Base-by-base conservation (phyloP, 2,797 vertebrate genomes). In the Falco cherrug region DNA sequence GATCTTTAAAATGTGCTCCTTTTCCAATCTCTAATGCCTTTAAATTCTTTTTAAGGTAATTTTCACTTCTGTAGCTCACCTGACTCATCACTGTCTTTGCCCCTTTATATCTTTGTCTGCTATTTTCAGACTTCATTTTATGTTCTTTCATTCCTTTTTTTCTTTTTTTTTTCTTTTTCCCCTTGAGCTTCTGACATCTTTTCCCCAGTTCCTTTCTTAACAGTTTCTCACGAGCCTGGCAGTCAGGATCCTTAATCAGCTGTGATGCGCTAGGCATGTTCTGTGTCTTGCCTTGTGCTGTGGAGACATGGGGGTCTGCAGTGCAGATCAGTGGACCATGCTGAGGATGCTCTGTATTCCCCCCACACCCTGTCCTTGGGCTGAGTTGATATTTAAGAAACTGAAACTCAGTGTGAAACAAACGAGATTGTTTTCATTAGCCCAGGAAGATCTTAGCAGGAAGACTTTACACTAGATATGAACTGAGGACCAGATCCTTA, bases 121-220 rank as follows among this genome's bases (percentile, higher is more conserved):
- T 95, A 74, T 94, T 94, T 91, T 80, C 56, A 56, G 65, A 67
- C 71, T 91, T 95, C 33, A 71, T 89, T 95, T 93, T 93, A 87
- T 91, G 33, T 67, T 87, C 84, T 59, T 93, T 54, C 47, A 53
- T 90, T 90, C 14, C 9, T 45, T 45, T 45, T 45, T 17, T 45
- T 45, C 45, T 45, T 17, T 43, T 16, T 22, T 29, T 43, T 63
- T 35, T 29, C 37, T 50, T 29, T 9, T 5, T 74, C 33, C 18
- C 39, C 9, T 0, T 39, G 28, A 90, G 60, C 59, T 84, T 81
- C 59, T 93, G 91, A 76, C 47, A 54, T n/a, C 50, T 65, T 76
- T 92, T 76, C 43, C 43, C 67, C 54, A 87, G 29, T 84, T 89
- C 39, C 67, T 90, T 81, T 37, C 70, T 41, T 68, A 65, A 75